Percentiles rank a stretch among this genome's conserved stretches.
phyloP scores from a whole-genome alignment of 2,888 invertebrate genomes.

The Idaea straminata region DNA sequence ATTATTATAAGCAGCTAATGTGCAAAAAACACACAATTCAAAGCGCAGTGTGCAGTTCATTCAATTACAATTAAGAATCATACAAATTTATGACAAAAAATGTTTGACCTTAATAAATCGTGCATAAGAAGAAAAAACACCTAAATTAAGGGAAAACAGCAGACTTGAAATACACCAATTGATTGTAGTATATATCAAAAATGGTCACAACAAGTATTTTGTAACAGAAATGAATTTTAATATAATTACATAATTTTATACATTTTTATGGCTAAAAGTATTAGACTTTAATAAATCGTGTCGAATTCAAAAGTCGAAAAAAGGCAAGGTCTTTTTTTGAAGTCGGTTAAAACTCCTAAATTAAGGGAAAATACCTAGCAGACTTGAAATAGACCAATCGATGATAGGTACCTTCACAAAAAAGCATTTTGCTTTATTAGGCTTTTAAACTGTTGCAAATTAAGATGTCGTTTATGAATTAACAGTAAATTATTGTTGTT shows the following conservation, averaged over 20 bases:
- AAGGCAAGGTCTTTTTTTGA: no score
- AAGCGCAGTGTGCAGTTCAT: conserved; percentile 25
- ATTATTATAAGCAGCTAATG: background rate
- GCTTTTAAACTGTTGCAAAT: no score
- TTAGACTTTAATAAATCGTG: conserved; percentile 20
- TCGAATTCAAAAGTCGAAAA: no score
- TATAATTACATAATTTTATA: conserved; percentile 16
- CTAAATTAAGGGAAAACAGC: background rate
- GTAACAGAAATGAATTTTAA: conserved; percentile 11
- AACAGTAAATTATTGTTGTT: no score
- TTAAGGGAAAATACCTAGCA: background rate
- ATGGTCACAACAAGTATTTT: no score
- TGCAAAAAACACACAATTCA: conserved; percentile 22
- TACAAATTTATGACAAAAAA: conserved; percentile 19
- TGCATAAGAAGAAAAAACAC: background rate
- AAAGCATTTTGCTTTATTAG: no score
- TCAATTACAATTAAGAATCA: conserved; percentile 19
- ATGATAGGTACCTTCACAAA: no score
- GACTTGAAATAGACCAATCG: background rate
- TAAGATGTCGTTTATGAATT: no score
- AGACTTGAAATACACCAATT: background rate
- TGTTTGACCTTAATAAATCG: conserved; percentile 21
- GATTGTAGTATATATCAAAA: background rate
- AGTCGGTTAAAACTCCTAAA: no score
- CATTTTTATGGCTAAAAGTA: conserved; percentile 18